phyloP scores from a whole-genome alignment of 2,888 invertebrate species.

The Deladenus siricidicola region DNA sequence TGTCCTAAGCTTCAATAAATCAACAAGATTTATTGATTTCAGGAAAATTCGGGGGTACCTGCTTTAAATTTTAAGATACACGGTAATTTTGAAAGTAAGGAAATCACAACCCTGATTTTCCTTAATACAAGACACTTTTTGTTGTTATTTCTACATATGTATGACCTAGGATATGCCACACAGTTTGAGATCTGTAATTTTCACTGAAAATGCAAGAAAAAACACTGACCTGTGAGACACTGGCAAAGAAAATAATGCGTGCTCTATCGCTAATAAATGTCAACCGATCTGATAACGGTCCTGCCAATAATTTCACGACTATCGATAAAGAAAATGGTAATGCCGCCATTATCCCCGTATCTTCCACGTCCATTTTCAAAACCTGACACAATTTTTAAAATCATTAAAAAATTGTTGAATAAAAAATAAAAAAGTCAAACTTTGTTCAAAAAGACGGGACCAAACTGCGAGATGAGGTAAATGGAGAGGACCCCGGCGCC shows the following conservation, averaged over 20 bases:
- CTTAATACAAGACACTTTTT: too few relatives aligned
- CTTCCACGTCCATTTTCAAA: slow-evolving; percentile 3
- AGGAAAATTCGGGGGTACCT: too few relatives aligned
- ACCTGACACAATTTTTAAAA: not conserved
- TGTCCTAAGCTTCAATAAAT: too few relatives aligned
- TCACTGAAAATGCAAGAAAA: not conserved
- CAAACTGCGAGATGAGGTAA: slow-evolving; percentile 8
- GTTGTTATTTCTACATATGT: too few relatives aligned
- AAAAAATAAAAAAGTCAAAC: slow-evolving; percentile 1
- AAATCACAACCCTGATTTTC: too few relatives aligned
- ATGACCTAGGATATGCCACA: too few relatives aligned
- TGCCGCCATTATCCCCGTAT: slow-evolving; percentile 2
- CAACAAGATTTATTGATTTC: too few relatives aligned
- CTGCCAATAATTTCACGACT: not conserved
- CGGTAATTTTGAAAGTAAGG: too few relatives aligned
- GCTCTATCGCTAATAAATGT: not conserved
- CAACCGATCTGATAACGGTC: not conserved
- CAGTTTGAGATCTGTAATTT: not conserved
- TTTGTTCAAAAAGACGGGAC: slow-evolving; percentile 16
- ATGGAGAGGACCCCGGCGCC: slow-evolving; percentile 20
- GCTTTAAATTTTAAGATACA: too few relatives aligned
- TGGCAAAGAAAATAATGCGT: slow-evolving; percentile 3
- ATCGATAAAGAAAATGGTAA: not conserved
- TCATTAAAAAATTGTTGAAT: too few relatives aligned
- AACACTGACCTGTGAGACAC: not conserved